Base-by-base conservation (phyloP, 1,140 invertebrate species). In the Drosophila tropicalis region DNA sequence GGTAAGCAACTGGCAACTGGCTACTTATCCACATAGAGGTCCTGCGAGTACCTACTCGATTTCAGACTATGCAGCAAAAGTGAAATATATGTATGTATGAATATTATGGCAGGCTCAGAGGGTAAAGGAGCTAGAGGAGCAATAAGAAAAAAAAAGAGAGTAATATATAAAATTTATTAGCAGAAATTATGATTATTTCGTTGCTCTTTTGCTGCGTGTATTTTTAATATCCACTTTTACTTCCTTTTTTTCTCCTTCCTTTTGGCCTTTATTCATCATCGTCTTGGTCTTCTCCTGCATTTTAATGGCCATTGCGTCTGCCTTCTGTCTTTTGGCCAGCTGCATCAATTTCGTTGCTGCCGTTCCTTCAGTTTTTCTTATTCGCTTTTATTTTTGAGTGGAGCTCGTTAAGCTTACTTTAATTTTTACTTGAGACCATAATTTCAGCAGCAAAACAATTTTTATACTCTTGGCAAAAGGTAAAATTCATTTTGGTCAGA, bases 81-180 rank as follows among this genome's bases (percentile, higher is more conserved):
- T 19, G 13, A 57, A 10, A 40, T 13, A 57, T 44, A 66, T 55
- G 22, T 22, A 57, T 61, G 54, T 41, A 36, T 40, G 44, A 32
- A 15, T 34, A 41, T n/a, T 15, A 34, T 54, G 29, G 54, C 19
- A 64, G 64, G 68, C 55, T 54, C 40, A 29, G 56, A 36, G n/a
- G 40, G 60, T 13, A n/a, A 51, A 36, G 10, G 9, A 36, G 34
- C 22, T 25, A 25, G 34, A 62, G 57, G 44, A 55, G 57, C 51
- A 69, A 25, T 25, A 25, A 56, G 2, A 7, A 25, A 57, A 15
- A 41, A 12, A 51, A 5, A 40, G 55, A 5, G 66, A 57, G 83
- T 67, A 87, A 87, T 87, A 84, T 90, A 89, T 90, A 84, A 84
- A 90, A 89, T 89, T 89, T 89, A 89, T 89, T 89, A 89, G 85